Evolutionary conservation across 2,888 invertebrate species (phyloP).

Genomic region (Athripsodes cinereus): DNA sequence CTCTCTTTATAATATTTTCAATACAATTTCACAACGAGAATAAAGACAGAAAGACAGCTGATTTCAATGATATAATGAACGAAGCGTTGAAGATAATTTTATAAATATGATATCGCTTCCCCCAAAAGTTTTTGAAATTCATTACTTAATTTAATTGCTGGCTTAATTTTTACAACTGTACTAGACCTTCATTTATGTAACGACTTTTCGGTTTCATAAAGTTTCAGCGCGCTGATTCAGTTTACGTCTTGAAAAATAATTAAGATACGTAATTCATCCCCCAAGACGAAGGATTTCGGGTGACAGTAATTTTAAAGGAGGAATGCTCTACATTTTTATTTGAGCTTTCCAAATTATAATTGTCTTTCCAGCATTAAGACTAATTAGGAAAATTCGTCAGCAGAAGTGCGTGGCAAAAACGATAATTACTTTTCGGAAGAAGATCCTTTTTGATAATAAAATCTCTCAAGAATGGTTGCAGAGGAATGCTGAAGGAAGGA

Average conservation of each 20-base stretch:
- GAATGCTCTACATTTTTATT: constrained; percentile 1
- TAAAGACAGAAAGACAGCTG: too few species aligned
- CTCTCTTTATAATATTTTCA: too few species aligned
- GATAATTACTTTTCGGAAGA: constrained; percentile 16
- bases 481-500: too few species aligned
- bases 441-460: constrained; percentile 20
- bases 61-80: too few species aligned
- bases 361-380: constrained; percentile 2
- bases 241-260: constrained; percentile 4
- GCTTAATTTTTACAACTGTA: neutral
- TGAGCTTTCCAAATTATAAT: neutral
- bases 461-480: too few species aligned
- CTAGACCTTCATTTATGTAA: neutral
- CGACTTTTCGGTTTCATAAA: constrained; percentile 2
- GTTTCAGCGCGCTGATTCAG: constrained; percentile 1
- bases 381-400: constrained; percentile 24
- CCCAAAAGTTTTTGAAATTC: too few species aligned
- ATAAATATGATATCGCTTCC: too few species aligned
- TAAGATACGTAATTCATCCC: constrained; percentile 4
- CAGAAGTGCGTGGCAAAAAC: constrained; percentile 6
- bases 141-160: too few species aligned
- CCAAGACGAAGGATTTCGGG: neutral
- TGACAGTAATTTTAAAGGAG: neutral
- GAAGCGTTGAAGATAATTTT: too few species aligned
- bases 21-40: too few species aligned